Evolutionary conservation across 2,797 vertebrate species (phyloP), one percentile per base, ranked within the genome.

Genomic region (Neopelma chrysocephalum): DNA sequence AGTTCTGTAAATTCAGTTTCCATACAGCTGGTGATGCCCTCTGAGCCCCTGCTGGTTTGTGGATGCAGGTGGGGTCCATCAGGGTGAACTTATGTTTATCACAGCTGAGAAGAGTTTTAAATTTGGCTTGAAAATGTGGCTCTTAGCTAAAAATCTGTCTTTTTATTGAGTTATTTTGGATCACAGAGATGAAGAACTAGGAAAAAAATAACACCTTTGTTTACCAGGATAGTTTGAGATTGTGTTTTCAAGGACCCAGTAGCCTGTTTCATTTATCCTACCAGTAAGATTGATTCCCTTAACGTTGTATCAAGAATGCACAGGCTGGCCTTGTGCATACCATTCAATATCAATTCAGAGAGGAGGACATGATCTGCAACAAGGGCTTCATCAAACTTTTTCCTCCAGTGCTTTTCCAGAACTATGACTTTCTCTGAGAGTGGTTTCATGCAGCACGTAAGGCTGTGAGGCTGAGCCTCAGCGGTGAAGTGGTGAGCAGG

Each of bases 401-500:
- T 38, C 57, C 57, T 83, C 45, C 53, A 34, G 45, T n/a, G 78
- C 47, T 17, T 85, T 92, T 78, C 43, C 36, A 73, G 87, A 32
- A 38, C 71, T 40, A 27, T 86, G 91, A 22, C 27, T n/a, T 87
- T 65, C 85, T 76, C 38, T 8, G 8, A 66, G 87, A 73, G 23
- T 18, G 43, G 68, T 34, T 72, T 40, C 26, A 50, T 0, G 0
- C 1, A 11, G 43, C 2, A 2, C n/a, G 7, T 3, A n/a, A 56
- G 17, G 13, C 86, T 57, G 29, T 0, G 1, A 60, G 69, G 47
- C 54, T 82, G 70, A 89, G 51, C 51, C 5, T 7, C 50, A 82
- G 47, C 0, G 0, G 25, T n/a, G 40, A 51, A 31, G 31, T 5
- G 11, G 47, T 3, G 15, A n/a, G 53, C 0, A 0, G 69, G 40